phyloP scores from a whole-genome alignment of 1,140 invertebrate genomes.

The Aphis gossypii region DNA sequence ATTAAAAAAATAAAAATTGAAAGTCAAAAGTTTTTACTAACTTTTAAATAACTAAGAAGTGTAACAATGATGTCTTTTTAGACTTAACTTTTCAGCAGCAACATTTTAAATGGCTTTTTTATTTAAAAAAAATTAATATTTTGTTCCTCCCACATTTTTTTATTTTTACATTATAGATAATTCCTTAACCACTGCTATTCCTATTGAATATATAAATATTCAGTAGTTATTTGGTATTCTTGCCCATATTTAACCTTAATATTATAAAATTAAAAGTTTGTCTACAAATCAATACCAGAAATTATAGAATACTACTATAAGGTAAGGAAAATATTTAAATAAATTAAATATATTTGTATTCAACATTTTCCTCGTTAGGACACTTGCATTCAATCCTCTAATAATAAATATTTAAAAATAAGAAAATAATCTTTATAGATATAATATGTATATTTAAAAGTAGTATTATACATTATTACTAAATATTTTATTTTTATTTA shows the following conservation, averaged over 20 bases:
- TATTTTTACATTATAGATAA: background rate
- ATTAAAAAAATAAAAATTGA: background rate
- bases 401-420: background rate
- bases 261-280: background rate
- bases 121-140: background rate
- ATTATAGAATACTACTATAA: background rate
- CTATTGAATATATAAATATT: background rate
- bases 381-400: background rate
- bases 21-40: background rate
- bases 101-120: background rate
- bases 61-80: background rate
- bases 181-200: background rate
- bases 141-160: background rate
- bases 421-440: too few species aligned
- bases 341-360: background rate
- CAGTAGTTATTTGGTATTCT: background rate
- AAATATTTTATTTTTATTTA: too few species aligned
- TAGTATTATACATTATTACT: too few species aligned
- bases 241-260: background rate
- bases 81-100: too few species aligned
- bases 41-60: background rate
- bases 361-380: background rate
- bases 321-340: background rate
- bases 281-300: background rate
- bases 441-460: too few species aligned